Evolutionary conservation across 2,888 invertebrate genomes (phyloP), one percentile per base, ranked within the genome.

Genomic region (Trichogramma evanescens): DNA sequence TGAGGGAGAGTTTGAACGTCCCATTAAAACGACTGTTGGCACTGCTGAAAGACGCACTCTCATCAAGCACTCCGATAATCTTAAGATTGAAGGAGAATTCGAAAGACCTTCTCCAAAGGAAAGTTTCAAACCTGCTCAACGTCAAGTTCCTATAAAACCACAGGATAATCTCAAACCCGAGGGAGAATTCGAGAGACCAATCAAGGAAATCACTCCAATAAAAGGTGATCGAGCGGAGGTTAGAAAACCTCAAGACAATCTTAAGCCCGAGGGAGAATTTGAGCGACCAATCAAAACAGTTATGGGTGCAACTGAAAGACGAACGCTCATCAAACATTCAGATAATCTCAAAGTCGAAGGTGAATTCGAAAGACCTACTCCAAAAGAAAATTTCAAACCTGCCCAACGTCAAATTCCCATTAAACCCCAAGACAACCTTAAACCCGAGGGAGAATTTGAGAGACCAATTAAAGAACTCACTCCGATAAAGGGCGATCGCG

Each of bases 41-140:
- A 54, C 43, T 80, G 56, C 82, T 82, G 66, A 80, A 80, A 67
- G 66, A 5, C 66, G 1, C 0, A 66, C 79, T 39, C 42, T 80
- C 82, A 8, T 82, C 74, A 75, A 74, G 66, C 84, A 82, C 50
- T 82, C 83, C 65, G 86, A 89, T 72, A 88, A 89, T 71, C 68
- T 83, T 0, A 70, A 69, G 56, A 78, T 79, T 3, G 78, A 78
- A 66, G 77, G 80, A 6, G 80, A 86, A 40, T 87, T 87, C 67
- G 72, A 74, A 10, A 81, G 82, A 0, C 65, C 65, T n/a, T 26
- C 26, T 26, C 66, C 85, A 5, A 51, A 54, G 9, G 5, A 55
- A 1, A 42, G 43, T 77, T 78, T 73, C 69, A 70, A 49, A 72
- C 76, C 80, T 38, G 78, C 76, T n/a, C 81, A 82, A 50, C 72